Evolutionary conservation across 2,888 invertebrate genomes (phyloP).

Genomic region (Parnassius orleans): DNA sequence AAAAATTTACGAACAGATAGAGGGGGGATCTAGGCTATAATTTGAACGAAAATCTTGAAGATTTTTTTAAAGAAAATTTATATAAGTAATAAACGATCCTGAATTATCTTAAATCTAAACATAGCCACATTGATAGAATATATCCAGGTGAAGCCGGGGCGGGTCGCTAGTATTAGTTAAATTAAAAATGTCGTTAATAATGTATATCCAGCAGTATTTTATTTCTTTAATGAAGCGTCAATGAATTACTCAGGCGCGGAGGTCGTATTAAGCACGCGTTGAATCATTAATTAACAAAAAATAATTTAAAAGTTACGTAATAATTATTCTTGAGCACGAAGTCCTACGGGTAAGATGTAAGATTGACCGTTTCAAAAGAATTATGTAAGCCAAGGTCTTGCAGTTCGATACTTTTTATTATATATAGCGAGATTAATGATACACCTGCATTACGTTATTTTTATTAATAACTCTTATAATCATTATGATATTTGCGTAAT

Average conservation of each 20-base stretch:
- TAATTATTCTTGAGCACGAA: slow-evolving; percentile 32
- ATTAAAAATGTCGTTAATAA: not conserved
- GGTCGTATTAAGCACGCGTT: slow-evolving; percentile 20
- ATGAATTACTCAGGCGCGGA: slow-evolving; percentile 11
- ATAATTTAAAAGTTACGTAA: slow-evolving; percentile 30
- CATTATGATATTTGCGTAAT: no score
- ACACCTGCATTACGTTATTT: not conserved
- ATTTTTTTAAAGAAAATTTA: no score
- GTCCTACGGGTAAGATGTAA: slow-evolving; percentile 7
- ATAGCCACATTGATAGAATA: no score
- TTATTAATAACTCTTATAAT: no score
- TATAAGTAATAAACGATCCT: no score
- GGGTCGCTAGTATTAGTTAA: no score
- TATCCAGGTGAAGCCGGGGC: no score
- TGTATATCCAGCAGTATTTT: not conserved
- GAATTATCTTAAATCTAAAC: no score
- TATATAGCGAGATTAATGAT: slow-evolving; percentile 43
- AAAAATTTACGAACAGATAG: no score
- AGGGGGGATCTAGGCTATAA: no score
- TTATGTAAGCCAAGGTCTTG: slow-evolving; percentile 35
- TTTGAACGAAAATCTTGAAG: no score
- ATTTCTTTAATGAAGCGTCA: slow-evolving; percentile 3
- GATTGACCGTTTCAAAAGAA: slow-evolving; percentile 20
- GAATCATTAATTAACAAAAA: slow-evolving; percentile 29
- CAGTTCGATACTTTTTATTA: slow-evolving; percentile 35